These are phyloP conservation scores for Trichopria drosophilae DNA, from an alignment of 2,888 invertebrate genomes.

Conservation along the genomic window DNA sequence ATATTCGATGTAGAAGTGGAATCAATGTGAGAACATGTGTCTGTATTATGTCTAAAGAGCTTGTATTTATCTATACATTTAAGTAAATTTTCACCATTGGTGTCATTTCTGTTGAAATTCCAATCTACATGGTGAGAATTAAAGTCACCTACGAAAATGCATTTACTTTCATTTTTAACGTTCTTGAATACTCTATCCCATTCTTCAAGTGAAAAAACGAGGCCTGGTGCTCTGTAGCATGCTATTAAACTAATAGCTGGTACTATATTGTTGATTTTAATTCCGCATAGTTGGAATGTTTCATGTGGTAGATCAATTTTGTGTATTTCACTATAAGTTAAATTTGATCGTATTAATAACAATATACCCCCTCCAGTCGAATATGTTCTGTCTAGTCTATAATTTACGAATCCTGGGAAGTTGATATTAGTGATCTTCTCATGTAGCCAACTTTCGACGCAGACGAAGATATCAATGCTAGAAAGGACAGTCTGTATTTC, in stretches of 20 bases:
- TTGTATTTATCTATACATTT: slow-evolving; percentile 13
- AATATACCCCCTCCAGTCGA: background rate
- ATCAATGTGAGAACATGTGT: slow-evolving; percentile 16
- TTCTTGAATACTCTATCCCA: slow-evolving; percentile 4
- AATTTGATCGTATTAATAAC: background rate
- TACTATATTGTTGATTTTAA: background rate
- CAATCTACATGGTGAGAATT: slow-evolving; percentile 18
- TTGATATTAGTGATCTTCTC: background rate
- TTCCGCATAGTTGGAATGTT: background rate
- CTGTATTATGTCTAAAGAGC: slow-evolving; percentile 13
- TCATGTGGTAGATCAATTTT: background rate
- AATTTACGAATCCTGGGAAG: background rate
- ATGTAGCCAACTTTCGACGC: too few species aligned
- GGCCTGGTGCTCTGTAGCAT: background rate
- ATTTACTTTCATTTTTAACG: background rate
- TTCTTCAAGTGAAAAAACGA: background rate
- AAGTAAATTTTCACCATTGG: slow-evolving; percentile 9
- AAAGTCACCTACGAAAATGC: slow-evolving; percentile 9
- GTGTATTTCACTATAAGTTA: background rate
- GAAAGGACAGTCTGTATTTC: too few species aligned
- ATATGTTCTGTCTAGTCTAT: background rate
- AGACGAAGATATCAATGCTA: too few species aligned
- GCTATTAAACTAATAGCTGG: background rate
- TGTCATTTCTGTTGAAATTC: slow-evolving; percentile 11
- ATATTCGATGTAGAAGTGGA: slow-evolving; percentile 9